These are phyloP conservation scores for Heteractis magnifica DNA, from an alignment of 92 coral and sea anemone genomes.

Conservation along the genomic window DNA sequence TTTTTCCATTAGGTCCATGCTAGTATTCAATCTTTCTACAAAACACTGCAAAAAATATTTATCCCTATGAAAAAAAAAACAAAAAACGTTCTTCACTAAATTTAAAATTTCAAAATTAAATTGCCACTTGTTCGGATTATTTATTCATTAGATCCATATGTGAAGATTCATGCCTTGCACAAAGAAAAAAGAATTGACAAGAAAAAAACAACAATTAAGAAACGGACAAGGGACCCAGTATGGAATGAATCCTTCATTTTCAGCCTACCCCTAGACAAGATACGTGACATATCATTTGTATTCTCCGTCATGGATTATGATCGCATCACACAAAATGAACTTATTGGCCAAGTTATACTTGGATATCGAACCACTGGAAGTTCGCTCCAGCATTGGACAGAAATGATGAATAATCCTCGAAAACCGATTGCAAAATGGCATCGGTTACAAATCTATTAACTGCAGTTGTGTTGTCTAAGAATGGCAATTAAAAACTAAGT, in stretches of 20 bases:
- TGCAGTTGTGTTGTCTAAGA: background rate
- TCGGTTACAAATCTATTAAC: constrained; percentile 61
- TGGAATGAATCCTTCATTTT: constrained; percentile 99
- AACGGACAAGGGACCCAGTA: constrained; percentile 88
- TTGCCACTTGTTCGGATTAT: no score
- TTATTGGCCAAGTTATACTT: constrained; percentile 86
- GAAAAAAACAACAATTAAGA: constrained; percentile 95
- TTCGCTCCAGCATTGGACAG: constrained; percentile 96
- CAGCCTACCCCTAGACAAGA: constrained; percentile 84
- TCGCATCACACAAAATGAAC: constrained; percentile 94
- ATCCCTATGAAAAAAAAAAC: no score
- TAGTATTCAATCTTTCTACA: no score
- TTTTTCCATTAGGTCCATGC: no score
- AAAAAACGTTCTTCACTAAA: no score
- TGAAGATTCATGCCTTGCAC: constrained; percentile 84
- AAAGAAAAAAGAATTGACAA: constrained; percentile 84
- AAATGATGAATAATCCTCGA: constrained; percentile 98
- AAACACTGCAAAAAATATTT: no score
- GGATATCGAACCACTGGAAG: constrained; percentile 95
- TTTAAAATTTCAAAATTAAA: no score
- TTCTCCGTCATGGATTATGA: constrained; percentile 97
- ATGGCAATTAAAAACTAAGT: no score
- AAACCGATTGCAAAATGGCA: constrained; percentile 97
- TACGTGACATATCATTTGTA: constrained; percentile 86
- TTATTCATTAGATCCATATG: constrained; percentile 80